Conservation (phyloP, 2,113 vertebrate species). For the Pseudorasbora parva region DNA sequence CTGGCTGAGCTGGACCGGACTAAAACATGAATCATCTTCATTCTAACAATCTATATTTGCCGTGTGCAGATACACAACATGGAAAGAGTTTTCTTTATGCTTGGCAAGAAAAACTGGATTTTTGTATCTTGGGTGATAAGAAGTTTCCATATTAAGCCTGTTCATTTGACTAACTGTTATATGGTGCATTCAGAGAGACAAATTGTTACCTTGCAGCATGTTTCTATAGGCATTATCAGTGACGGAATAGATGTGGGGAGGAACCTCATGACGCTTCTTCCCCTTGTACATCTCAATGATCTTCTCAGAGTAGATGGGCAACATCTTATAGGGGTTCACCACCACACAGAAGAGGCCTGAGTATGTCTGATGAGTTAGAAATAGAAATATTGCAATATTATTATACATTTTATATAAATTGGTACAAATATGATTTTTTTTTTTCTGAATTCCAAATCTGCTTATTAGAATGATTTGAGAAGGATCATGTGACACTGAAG, state of each 20-base stretch:
- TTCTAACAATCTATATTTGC: neutral
- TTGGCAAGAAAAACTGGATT: neutral
- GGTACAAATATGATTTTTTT: neutral
- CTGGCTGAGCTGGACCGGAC: neutral
- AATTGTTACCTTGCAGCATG: slow-evolving; percentile 92
- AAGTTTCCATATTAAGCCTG: neutral
- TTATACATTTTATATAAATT: neutral
- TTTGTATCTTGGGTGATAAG: neutral
- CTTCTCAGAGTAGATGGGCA: slow-evolving; percentile 97
- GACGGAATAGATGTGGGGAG: slow-evolving; percentile 94
- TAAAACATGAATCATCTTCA: neutral
- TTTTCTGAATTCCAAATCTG: too few relatives aligned
- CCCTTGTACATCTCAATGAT: slow-evolving; percentile 99
- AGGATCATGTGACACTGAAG: too few relatives aligned
- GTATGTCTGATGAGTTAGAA: slow-evolving; percentile 82
- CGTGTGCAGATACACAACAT: neutral
- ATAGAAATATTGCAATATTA: neutral
- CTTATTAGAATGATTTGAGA: too few relatives aligned
- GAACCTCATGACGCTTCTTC: slow-evolving; percentile 96
- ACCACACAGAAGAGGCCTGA: slow-evolving; percentile 97
- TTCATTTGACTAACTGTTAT: neutral
- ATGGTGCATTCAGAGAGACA: neutral
- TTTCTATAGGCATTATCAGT: slow-evolving; percentile 95
- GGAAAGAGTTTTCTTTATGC: neutral
- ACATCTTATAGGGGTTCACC: slow-evolving; percentile 93